These are phyloP conservation scores for Drosophila paracracens DNA, from an alignment of 2,888 invertebrate genomes.

Conservation along the genomic window DNA sequence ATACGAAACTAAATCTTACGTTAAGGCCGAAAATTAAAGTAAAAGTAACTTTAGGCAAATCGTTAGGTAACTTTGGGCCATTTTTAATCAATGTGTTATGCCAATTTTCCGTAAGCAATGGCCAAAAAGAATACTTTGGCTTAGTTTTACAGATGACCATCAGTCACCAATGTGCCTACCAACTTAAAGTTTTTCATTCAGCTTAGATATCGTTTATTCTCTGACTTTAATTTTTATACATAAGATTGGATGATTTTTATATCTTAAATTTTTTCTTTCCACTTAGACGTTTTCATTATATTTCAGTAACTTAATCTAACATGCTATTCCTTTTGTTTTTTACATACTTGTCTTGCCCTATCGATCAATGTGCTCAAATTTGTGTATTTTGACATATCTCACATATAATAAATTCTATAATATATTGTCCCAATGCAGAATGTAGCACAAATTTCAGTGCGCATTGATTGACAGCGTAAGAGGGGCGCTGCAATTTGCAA, in stretches of 20 bases:
- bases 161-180: not conserved
- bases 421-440: conserved; percentile 43
- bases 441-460: conserved; percentile 54
- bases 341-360: conserved; percentile 7
- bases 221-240: not conserved
- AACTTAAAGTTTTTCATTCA: not conserved
- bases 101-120: not conserved
- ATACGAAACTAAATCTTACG: conserved; percentile 29
- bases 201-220: not conserved
- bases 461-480: conserved; percentile 51
- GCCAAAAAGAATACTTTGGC: not conserved
- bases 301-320: not conserved
- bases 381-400: conserved; percentile 60
- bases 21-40: conserved; percentile 6
- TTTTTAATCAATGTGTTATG: not conserved
- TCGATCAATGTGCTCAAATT: conserved; percentile 53
- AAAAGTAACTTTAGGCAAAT: conserved; percentile 6
- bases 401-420: conserved; percentile 40
- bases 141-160: not conserved
- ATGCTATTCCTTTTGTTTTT: not conserved
- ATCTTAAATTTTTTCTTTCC: not conserved
- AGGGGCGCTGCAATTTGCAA: conserved; percentile 47
- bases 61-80: not conserved
- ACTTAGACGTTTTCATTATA: not conserved
- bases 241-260: not conserved